Conservation (phyloP, 1,140 invertebrate species). For the Limonius californicus region DNA sequence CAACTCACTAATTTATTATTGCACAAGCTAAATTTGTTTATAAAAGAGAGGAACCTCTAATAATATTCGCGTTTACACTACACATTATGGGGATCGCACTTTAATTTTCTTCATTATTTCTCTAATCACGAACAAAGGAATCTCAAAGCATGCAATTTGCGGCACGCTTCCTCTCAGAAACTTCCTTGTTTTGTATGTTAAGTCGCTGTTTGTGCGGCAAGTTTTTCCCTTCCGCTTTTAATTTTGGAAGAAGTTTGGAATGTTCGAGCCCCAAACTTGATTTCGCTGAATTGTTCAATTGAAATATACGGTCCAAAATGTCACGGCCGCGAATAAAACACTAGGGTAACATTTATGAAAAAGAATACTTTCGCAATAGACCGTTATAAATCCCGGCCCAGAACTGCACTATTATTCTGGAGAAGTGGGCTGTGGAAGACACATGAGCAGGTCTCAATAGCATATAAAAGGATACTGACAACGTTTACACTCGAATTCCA, state of each 20-base stretch:
- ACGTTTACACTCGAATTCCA: constrained; percentile 14
- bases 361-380: constrained; percentile 13
- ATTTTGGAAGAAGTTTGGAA: background rate
- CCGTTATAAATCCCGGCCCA: constrained; percentile 6
- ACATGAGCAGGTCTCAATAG: constrained; percentile 13
- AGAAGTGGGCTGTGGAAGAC: constrained; percentile 12
- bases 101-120: background rate
- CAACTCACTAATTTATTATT: too few relatives aligned
- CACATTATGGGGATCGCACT: background rate
- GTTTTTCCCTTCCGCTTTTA: background rate
- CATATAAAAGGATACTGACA: constrained; percentile 14
- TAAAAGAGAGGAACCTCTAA: too few relatives aligned
- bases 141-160: background rate
- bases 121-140: background rate
- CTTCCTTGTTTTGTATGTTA: background rate
- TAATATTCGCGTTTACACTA: background rate
- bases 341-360: constrained; percentile 6
- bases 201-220: background rate
- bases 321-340: background rate
- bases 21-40: too few relatives aligned
- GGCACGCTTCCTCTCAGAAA: background rate
- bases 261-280: background rate
- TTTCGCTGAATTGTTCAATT: background rate
- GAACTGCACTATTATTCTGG: constrained; percentile 12
- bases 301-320: background rate